These are phyloP conservation scores for Burhinus oedicnemus DNA, from an alignment of 2,113 vertebrate genomes.

Conservation along the genomic window DNA sequence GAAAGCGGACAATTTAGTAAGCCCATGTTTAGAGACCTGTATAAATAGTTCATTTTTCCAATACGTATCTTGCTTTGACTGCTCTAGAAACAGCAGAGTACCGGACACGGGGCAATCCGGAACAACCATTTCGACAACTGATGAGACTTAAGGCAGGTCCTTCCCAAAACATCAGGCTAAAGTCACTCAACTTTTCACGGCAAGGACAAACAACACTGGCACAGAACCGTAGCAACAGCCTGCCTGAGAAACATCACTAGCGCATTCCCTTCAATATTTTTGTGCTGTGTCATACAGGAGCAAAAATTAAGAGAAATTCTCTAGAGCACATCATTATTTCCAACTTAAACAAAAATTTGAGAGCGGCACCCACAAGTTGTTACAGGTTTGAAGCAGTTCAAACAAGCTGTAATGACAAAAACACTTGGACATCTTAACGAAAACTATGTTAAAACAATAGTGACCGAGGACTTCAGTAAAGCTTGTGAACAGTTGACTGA, in stretches of 20 bases:
- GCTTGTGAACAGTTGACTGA: too few species aligned
- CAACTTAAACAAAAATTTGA: background rate
- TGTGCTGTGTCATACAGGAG: rapidly evolving
- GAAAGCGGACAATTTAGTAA: background rate
- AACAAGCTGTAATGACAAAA: background rate
- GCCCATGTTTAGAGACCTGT: background rate
- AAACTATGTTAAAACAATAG: background rate
- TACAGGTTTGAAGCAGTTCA: background rate
- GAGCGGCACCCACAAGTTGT: background rate
- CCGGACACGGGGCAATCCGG: rapidly evolving
- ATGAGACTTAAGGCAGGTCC: background rate
- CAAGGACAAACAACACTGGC: background rate
- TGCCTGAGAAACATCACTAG: too few species aligned
- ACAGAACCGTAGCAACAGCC: rapidly evolving
- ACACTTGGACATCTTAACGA: background rate
- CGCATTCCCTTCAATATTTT: rapidly evolving
- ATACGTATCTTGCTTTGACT: background rate
- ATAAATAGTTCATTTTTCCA: background rate
- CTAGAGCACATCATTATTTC: background rate
- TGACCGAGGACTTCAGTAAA: background rate
- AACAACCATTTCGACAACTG: background rate
- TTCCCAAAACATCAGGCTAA: background rate
- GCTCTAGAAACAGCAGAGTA: background rate
- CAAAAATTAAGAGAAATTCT: background rate
- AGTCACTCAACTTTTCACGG: background rate